A percentile compares a stretch with the other conserved stretches of the same genome.
These are phyloP conservation scores for Oncorhynchus gorbuscha DNA, from an alignment of 2,113 vertebrate species.

Conservation along the genomic window DNA sequence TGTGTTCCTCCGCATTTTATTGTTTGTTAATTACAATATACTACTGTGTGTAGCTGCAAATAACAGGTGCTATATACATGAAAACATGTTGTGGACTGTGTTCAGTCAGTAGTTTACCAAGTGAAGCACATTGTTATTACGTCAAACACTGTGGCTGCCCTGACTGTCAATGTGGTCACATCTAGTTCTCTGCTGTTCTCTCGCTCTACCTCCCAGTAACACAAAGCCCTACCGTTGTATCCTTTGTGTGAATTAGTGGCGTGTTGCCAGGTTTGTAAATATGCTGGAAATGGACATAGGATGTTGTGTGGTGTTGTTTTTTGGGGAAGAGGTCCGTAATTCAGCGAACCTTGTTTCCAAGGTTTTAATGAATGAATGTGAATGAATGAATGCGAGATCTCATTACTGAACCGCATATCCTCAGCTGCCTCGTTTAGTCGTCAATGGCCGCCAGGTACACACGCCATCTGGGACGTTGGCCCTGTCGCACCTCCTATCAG, in stretches of 20 bases:
- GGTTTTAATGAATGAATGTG: conserved; percentile 31
- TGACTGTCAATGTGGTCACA: background rate
- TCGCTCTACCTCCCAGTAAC: background rate
- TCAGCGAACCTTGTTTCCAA: background rate
- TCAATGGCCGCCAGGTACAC: conserved; percentile 49
- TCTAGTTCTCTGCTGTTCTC: background rate
- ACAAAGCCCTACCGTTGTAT: background rate
- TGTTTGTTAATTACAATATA: no score
- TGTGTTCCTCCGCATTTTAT: no score
- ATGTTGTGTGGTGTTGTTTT: background rate
- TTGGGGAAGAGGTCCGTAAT: background rate
- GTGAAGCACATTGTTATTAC: conserved; percentile 25
- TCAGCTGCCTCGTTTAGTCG: conserved; percentile 48
- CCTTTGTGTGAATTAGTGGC: background rate
- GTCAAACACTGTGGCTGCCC: conserved; percentile 10
- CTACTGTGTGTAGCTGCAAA: conserved; percentile 15
- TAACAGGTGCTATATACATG: conserved; percentile 8
- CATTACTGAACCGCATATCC: conserved; percentile 58
- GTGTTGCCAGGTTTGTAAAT: background rate
- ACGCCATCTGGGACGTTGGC: conserved; percentile 56
- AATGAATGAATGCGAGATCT: conserved; percentile 21
- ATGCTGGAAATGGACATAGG: background rate
- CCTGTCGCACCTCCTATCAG: conserved; percentile 30
- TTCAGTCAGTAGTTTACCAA: conserved; percentile 27
- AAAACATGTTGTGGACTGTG: background rate